Evolutionary conservation across 2,113 vertebrate genomes (phyloP).

Genomic region (Thalassoma bifasciatum): DNA sequence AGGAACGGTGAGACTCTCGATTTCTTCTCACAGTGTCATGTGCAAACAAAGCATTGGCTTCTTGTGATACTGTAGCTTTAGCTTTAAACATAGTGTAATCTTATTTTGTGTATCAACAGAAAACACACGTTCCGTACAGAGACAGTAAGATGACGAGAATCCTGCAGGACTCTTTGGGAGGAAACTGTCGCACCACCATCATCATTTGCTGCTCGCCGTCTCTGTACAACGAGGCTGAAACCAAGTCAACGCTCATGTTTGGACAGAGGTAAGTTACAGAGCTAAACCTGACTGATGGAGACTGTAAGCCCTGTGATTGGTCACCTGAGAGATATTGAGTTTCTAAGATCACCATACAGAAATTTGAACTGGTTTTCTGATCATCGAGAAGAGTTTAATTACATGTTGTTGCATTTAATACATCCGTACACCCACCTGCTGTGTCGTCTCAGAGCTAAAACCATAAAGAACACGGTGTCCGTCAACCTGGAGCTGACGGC

Average conservation of each 20-base stretch:
- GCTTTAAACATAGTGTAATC: too few relatives aligned
- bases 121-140: conserved; percentile 95
- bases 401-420: too few relatives aligned
- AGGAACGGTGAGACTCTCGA: conserved; percentile 80
- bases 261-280: conserved; percentile 88
- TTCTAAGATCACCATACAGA: conserved; percentile 82
- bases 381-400: too few relatives aligned
- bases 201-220: conserved; percentile 98
- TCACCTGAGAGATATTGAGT: too few relatives aligned
- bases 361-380: too few relatives aligned
- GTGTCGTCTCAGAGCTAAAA: conserved; percentile 88
- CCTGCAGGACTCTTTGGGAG: conserved; percentile 96
- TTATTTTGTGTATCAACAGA: conserved; percentile 76
- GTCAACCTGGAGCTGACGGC: conserved; percentile 84
- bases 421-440: too few relatives aligned
- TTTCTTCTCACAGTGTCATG: too few relatives aligned
- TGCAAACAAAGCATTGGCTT: not conserved
- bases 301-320: too few relatives aligned
- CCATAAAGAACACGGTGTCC: conserved; percentile 97
- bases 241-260: conserved; percentile 96
- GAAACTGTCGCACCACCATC: conserved; percentile 97
- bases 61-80: too few relatives aligned
- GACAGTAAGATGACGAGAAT: conserved; percentile 99
- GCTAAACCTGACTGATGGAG: not conserved
- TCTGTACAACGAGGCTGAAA: conserved; percentile 95